Conservation (phyloP, 2,888 invertebrate species). For the Macrophya annulata region DNA sequence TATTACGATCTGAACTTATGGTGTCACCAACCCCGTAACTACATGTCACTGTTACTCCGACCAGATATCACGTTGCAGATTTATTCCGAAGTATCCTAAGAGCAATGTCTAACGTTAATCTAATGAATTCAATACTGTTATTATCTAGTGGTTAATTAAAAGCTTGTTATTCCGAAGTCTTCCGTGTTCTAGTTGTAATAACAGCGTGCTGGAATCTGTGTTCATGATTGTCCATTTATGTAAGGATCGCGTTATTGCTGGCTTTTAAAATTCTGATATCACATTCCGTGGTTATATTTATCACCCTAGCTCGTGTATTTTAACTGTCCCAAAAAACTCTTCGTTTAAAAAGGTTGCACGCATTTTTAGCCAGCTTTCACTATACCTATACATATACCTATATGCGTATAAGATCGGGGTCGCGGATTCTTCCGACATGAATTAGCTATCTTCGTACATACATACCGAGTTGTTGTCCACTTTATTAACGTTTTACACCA, state of each 20-base stretch:
- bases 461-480: slow-evolving; percentile 22
- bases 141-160: slow-evolving; percentile 14
- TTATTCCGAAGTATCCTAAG: background rate
- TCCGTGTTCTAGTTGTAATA: background rate
- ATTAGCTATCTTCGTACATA: slow-evolving; percentile 31
- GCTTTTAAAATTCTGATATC: slow-evolving; percentile 30
- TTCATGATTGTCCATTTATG: slow-evolving; percentile 35
- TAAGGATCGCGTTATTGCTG: background rate
- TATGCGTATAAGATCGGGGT: background rate
- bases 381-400: background rate
- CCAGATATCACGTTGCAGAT: slow-evolving; percentile 1
- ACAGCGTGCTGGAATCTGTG: background rate
- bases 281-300: slow-evolving; percentile 20
- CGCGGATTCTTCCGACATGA: slow-evolving; percentile 1
- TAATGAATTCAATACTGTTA: slow-evolving; percentile 19
- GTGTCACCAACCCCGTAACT: slow-evolving; percentile 13
- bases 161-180: slow-evolving; percentile 35
- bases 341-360: background rate
- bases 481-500: background rate
- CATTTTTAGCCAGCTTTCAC: slow-evolving; percentile 12
- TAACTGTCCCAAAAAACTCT: background rate
- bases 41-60: background rate
- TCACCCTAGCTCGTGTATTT: background rate
- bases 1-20: background rate
- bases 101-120: background rate